Percentiles rank a stretch among this genome's conserved stretches.
Evolutionary conservation across 2,113 vertebrate genomes (phyloP).

Genomic region (Callaeas wilsoni): DNA sequence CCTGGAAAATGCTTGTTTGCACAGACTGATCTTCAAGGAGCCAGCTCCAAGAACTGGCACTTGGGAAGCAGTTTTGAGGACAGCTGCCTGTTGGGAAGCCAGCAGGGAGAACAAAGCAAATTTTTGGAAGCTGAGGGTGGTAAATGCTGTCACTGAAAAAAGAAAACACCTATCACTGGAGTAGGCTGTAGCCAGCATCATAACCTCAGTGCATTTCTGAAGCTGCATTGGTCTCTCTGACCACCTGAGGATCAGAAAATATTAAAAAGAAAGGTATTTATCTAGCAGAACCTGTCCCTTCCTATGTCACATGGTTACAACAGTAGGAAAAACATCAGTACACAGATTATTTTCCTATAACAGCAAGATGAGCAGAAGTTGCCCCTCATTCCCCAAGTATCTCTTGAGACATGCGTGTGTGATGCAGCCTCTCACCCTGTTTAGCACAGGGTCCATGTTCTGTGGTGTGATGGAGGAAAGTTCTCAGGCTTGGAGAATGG

Average conservation of each 20-base stretch:
- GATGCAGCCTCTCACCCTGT: not conserved
- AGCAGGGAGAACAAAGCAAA: not conserved
- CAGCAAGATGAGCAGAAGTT: not conserved
- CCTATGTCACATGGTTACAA: not conserved
- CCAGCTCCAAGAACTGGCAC: not conserved
- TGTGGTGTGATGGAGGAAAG: not conserved
- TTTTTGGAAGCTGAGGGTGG: not conserved
- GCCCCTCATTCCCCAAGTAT: not conserved
- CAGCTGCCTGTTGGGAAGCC: not conserved
- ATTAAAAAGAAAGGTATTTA: not conserved
- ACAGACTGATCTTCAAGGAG: not conserved
- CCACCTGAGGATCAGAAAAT: not conserved
- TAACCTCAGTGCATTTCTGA: not conserved
- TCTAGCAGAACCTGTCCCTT: not conserved
- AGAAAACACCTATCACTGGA: not conserved
- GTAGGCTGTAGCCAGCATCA: not conserved
- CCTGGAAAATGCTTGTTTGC: not conserved
- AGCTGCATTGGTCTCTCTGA: not conserved
- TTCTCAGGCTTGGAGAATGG: not conserved
- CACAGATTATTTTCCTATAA: not conserved
- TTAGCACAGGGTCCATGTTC: not conserved
- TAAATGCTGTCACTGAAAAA: not conserved
- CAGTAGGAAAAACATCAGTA: not conserved
- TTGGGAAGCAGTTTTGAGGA: not conserved
- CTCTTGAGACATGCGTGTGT: not conserved